phyloP scores from a whole-genome alignment of 2,113 vertebrate genomes.

The Silurus meridionalis region DNA sequence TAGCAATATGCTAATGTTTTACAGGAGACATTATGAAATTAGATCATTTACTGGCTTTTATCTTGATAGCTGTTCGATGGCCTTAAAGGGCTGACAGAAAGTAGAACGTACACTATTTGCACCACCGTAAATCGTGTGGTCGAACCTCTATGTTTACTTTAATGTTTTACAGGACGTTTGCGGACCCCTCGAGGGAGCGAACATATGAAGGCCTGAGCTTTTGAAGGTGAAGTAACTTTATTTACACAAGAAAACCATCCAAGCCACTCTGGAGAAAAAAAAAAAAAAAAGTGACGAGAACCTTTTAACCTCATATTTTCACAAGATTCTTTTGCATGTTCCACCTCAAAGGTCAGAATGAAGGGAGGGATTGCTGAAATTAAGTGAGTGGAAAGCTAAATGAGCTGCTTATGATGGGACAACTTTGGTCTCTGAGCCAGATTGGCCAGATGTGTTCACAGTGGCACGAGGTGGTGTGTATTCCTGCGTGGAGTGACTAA shows the following conservation, averaged over 20 bases:
- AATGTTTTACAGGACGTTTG: slow-evolving; percentile 30
- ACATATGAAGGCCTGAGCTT: not conserved
- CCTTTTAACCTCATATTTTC: slow-evolving; percentile 28
- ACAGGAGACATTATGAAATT: not conserved
- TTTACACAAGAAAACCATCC: slow-evolving; percentile 40
- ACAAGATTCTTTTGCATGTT: slow-evolving; percentile 2
- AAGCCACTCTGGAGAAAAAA: slow-evolving; percentile 19
- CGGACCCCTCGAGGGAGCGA: not conserved
- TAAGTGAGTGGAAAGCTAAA: slow-evolving; percentile 8
- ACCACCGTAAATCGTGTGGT: not conserved
- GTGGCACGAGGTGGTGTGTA: not conserved
- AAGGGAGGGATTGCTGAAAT: not conserved
- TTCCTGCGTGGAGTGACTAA: not conserved
- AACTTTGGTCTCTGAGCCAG: slow-evolving; percentile 7
- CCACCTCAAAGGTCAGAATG: not conserved
- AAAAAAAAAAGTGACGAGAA: slow-evolving; percentile 2
- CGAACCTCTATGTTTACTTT: slow-evolving; percentile 16
- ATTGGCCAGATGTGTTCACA: slow-evolving; percentile 24
- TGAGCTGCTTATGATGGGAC: slow-evolving; percentile 37
- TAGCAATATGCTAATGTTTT: not conserved
- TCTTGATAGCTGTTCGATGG: not conserved
- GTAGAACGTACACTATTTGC: not conserved
- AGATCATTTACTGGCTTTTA: not conserved
- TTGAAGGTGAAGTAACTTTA: slow-evolving; percentile 27
- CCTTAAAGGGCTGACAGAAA: not conserved